Evolutionary conservation across 2,797 vertebrate genomes (phyloP).

Genomic region (Sebastes minor): DNA sequence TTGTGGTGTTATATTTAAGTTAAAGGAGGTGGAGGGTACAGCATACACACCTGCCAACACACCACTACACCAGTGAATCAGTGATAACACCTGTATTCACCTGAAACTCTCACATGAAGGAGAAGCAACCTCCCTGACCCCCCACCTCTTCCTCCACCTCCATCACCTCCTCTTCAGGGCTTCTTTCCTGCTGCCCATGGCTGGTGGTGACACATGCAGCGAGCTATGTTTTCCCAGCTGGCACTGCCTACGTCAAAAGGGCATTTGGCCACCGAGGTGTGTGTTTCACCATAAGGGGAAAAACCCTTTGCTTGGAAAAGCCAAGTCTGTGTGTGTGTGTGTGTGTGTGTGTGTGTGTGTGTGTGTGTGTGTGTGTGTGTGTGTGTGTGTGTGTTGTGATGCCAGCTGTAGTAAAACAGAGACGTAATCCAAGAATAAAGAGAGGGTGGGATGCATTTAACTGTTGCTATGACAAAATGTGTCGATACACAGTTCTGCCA

Average conservation of each 20-base stretch:
- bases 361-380: too few species aligned
- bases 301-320: constrained; percentile 56
- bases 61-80: background rate
- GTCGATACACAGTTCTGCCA: too few species aligned
- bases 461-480: too few species aligned
- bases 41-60: background rate
- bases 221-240: constrained; percentile 78
- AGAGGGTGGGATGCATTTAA: too few species aligned
- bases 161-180: constrained; percentile 12
- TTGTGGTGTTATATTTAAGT: background rate
- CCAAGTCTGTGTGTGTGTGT: constrained; percentile 19
- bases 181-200: constrained; percentile 8
- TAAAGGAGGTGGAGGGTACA: background rate
- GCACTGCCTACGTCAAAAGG: constrained; percentile 61
- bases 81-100: constrained; percentile 6
- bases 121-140: constrained; percentile 12
- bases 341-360: background rate
- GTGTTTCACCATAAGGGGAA: constrained; percentile 65
- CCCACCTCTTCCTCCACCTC: background rate
- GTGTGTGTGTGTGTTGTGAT: too few species aligned
- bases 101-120: constrained; percentile 4
- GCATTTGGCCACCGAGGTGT: constrained; percentile 49
- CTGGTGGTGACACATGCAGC: constrained; percentile 34
- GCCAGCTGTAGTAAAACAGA: too few species aligned
- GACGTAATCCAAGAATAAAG: too few species aligned